Base-by-base conservation (phyloP, 2,113 vertebrate species). In the Archilochus colubris region DNA sequence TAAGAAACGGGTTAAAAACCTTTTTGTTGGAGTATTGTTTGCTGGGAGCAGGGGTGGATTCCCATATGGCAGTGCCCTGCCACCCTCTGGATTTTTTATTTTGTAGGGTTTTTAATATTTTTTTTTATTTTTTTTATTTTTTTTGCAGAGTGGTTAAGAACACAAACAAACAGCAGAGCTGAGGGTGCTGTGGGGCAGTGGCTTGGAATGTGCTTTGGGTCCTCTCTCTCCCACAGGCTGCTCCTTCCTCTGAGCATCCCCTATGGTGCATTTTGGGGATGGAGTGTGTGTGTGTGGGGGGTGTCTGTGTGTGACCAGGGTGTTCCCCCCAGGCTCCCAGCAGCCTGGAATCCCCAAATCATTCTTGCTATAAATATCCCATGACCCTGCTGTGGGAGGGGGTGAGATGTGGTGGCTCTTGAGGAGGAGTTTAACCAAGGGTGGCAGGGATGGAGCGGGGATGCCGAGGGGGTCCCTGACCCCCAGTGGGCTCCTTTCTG, bases 1-100 rank as follows among this genome's bases (percentile, higher is more conserved):
- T 86, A 82, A 94, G 95, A 94, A 86, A 91, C 0, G 50, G 82
- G 87, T 94, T 92, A 94, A 91, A 95, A 86, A 67, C 24, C 61
- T 91, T 89, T 83, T 54, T 63, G 55, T 86, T 67, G 76, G 23
- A 75, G 38, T 38, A 88, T 82, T 91, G 88, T 88, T 82, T 91
- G 55, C 24, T 57, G 54, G 72, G 67, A 72, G 91, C 54, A 63
- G 38, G 48, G 67, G 14, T 82, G 68, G 57, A 17, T 90, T 91
- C 33, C 67, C 33, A 0, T 44, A 14, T 55, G 74, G 36, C 50
- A 31, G 75, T 70, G 54, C 53, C 21, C n/a, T 40, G 85, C 25
- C 63, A 66, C 51, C 2, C 0, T 25, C 33, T 66, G 67, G 30
- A 46, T 40, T 50, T 46, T 40, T 40, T 40, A 13, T 12, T 40